Evolutionary conservation across 2,113 vertebrate genomes (phyloP).

Genomic region (Poeciliopsis prolifica): DNA sequence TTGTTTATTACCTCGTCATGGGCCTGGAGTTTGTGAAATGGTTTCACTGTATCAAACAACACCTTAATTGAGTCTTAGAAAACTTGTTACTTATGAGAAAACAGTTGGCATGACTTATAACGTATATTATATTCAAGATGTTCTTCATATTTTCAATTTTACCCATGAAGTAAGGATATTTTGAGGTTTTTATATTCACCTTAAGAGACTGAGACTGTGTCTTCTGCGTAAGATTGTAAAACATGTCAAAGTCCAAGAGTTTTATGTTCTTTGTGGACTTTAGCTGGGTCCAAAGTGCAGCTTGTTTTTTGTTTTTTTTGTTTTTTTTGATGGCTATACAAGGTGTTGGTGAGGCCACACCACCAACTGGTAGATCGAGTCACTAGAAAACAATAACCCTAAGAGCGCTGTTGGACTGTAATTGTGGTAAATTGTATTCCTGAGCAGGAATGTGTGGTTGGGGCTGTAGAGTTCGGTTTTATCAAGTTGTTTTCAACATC

Average conservation of each 20-base stretch:
- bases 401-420: neutral
- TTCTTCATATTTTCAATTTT: neutral
- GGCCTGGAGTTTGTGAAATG: neutral
- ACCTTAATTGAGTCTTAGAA: neutral
- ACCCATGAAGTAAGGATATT: neutral
- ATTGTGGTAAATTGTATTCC: neutral
- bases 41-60: neutral
- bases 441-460: neutral
- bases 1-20: neutral
- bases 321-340: neutral
- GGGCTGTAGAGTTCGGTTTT: neutral
- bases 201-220: neutral
- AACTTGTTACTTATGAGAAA: neutral
- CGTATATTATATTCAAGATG: neutral
- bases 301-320: neutral
- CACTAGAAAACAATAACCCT: neutral
- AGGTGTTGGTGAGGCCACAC: neutral
- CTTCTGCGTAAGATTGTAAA: neutral
- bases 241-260: neutral
- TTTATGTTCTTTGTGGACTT: neutral
- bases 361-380: neutral
- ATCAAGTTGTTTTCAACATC: neutral
- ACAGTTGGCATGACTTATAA: neutral
- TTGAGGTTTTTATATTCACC: neutral
- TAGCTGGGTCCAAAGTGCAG: neutral